These are phyloP conservation scores for Ailurus styani DNA, from an alignment of 2,113 vertebrate species.

Conservation along the genomic window DNA sequence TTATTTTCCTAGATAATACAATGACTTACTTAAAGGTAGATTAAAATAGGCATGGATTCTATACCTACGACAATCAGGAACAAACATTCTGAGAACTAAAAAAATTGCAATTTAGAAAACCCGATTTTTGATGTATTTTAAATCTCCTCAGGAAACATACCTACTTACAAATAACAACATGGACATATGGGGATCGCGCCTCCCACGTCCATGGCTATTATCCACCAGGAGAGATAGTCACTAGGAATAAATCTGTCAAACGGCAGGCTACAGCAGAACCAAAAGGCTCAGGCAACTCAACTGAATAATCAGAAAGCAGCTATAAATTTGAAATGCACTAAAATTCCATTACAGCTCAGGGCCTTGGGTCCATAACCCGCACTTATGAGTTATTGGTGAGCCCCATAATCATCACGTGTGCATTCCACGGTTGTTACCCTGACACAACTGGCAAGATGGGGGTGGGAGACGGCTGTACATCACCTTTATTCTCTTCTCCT, in stretches of 20 bases:
- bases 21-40: not conserved
- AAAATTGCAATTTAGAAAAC: not conserved
- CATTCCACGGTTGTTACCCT: not conserved
- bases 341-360: not conserved
- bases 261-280: not conserved
- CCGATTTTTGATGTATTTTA: not conserved
- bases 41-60: not conserved
- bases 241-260: not conserved
- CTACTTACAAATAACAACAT: not conserved
- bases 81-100: conserved; percentile 4
- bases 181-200: not conserved
- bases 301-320: not conserved
- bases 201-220: not conserved
- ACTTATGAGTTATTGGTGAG: not conserved
- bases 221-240: not conserved
- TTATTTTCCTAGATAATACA: not conserved
- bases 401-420: not conserved
- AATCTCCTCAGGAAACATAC: not conserved
- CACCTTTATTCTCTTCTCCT: not conserved
- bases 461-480: not conserved
- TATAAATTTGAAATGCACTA: not conserved
- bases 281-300: not conserved
- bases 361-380: not conserved
- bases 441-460: not conserved
- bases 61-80: not conserved